These are phyloP conservation scores for Sarcophaga subvicina DNA, from an alignment of 2,888 invertebrate species.

Conservation along the genomic window DNA sequence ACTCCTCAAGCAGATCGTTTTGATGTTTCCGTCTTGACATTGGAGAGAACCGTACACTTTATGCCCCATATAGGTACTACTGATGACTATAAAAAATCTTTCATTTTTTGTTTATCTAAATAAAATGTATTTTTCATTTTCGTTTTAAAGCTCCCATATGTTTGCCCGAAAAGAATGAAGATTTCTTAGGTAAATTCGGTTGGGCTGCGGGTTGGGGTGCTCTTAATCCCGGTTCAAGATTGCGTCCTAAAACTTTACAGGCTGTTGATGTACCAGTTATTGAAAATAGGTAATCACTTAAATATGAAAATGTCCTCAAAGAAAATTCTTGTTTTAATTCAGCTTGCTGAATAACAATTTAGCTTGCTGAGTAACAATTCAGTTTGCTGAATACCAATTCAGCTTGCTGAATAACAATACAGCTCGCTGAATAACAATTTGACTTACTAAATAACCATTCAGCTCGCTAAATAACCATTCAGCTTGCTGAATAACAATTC, in stretches of 20 bases:
- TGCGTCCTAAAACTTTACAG: conserved; percentile 94
- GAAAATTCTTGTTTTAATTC: too few species aligned
- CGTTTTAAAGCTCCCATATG: conserved; percentile 89
- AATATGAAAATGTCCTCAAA: too few species aligned
- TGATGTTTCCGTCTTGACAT: conserved; percentile 93
- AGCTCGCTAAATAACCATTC: too few species aligned
- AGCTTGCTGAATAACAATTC: too few species aligned
- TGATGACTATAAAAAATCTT: neutral
- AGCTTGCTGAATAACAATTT: too few species aligned
- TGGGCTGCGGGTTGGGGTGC: conserved; percentile 98
- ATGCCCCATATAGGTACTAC: conserved; percentile 90
- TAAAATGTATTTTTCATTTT: neutral
- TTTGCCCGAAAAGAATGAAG: conserved; percentile 93
- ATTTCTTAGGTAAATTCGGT: conserved; percentile 94
- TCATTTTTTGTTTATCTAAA: neutral
- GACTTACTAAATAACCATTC: too few species aligned
- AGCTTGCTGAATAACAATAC: too few species aligned
- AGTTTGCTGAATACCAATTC: too few species aligned
- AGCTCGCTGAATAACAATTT: too few species aligned
- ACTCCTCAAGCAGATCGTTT: conserved; percentile 96
- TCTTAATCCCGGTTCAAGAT: conserved; percentile 90
- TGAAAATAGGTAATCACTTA: conserved; percentile 86
- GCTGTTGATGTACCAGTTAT: conserved; percentile 97
- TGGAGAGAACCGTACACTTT: conserved; percentile 94
- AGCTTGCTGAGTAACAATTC: too few species aligned